These are phyloP conservation scores for Orthosia gracilis DNA, from an alignment of 2,888 invertebrate genomes.

Conservation along the genomic window DNA sequence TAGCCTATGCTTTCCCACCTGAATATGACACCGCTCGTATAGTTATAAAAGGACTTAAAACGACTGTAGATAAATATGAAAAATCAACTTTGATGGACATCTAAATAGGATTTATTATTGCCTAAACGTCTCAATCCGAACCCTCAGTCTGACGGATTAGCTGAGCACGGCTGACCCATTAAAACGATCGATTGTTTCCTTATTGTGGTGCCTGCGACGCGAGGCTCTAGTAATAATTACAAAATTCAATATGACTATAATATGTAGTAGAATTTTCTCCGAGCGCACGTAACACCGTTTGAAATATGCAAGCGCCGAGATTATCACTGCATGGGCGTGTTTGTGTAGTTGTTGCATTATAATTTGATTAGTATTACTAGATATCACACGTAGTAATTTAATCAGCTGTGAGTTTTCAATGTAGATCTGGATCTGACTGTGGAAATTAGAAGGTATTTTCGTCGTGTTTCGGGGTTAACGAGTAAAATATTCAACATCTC, in stretches of 20 bases:
- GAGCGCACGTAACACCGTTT: conserved; percentile 46
- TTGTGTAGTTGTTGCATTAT: conserved; percentile 56
- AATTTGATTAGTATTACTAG: conserved; percentile 56
- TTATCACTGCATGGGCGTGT: conserved; percentile 58
- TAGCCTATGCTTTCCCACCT: conserved; percentile 90
- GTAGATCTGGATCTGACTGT: conserved; percentile 39
- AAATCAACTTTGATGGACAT: conserved; percentile 76
- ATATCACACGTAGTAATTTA: conserved; percentile 49
- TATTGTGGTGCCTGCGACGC: conserved; percentile 83
- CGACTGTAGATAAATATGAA: conserved; percentile 66
- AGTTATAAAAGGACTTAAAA: conserved; percentile 80
- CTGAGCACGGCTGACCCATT: conserved; percentile 90
- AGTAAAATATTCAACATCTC: conserved; percentile 72
- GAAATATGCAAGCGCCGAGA: conserved; percentile 59
- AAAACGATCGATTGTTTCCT: conserved; percentile 91
- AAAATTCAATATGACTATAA: conserved; percentile 75
- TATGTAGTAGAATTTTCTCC: conserved; percentile 54
- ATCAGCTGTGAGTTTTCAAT: conserved; percentile 44
- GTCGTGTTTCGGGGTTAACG: conserved; percentile 70
- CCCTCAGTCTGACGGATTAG: conserved; percentile 87
- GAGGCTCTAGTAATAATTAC: conserved; percentile 81
- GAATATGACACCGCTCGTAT: conserved; percentile 86
- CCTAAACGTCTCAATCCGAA: conserved; percentile 71
- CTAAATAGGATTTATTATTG: conserved; percentile 82
- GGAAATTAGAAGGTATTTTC: conserved; percentile 52